These are phyloP conservation scores for Cerceris rybyensis DNA, from an alignment of 2,888 invertebrate species.

Conservation along the genomic window DNA sequence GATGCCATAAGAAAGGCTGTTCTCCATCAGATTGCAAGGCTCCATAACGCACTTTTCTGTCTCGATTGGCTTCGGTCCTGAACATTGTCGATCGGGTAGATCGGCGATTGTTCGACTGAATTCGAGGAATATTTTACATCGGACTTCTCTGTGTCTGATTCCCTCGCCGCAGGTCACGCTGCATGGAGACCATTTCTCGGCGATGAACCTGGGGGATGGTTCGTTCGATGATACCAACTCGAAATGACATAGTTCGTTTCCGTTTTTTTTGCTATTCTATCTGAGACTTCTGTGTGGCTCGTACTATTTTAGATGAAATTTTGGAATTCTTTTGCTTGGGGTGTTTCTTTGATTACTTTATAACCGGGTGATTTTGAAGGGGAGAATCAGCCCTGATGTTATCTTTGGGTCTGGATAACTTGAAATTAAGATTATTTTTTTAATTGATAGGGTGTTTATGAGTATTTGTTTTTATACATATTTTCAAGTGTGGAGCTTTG, in stretches of 20 bases:
- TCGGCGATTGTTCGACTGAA: slow-evolving; percentile 94
- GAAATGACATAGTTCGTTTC: neutral
- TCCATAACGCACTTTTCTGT: slow-evolving; percentile 91
- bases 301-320: too few relatives aligned
- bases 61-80: slow-evolving; percentile 91
- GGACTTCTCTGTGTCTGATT: slow-evolving; percentile 91
- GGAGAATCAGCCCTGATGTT: too few relatives aligned
- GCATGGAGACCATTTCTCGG: slow-evolving; percentile 96
- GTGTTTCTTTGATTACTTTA: too few relatives aligned
- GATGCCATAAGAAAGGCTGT: slow-evolving; percentile 78
- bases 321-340: too few relatives aligned
- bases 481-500: too few relatives aligned
- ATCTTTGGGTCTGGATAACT: too few relatives aligned
- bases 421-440: too few relatives aligned
- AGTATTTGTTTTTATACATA: too few relatives aligned
- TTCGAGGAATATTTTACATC: slow-evolving; percentile 96
- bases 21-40: slow-evolving; percentile 84
- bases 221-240: slow-evolving; percentile 22
- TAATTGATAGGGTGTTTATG: too few relatives aligned
- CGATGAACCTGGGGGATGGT: slow-evolving; percentile 87
- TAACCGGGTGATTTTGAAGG: too few relatives aligned
- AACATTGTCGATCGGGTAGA: slow-evolving; percentile 93
- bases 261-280: neutral
- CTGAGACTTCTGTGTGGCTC: too few relatives aligned
- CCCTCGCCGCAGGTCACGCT: slow-evolving; percentile 96